Evolutionary conservation across 2,797 vertebrate species (phyloP), one percentile per base, ranked within the genome.

Genomic region (Rachycentron canadum): DNA sequence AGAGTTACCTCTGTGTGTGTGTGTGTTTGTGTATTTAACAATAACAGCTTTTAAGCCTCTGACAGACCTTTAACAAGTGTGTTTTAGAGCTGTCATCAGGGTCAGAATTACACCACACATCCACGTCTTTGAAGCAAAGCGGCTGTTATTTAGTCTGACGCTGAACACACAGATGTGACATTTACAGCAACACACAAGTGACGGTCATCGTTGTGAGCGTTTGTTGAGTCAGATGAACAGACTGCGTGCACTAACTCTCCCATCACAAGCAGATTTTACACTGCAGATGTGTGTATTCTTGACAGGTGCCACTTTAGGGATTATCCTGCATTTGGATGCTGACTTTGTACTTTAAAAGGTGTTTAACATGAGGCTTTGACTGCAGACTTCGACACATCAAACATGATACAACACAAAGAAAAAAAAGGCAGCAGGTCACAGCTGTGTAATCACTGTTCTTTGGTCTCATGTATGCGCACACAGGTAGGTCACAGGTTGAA

Each of bases 21-120:
- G 59, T 72, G 3, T 43, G 79, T 55, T 67, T 38, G 12, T 45
- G 23, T 38, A n/a, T 69, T 87, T 55, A 76, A 73, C 82, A 88
- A 88, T 73, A 73, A 89, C 77, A 69, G 78, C 86, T 81, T 88
- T 86, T 83, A 83, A 89, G 81, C 59, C 78, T 78, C 69, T 83
- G 30, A 16, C 69, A 80, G 55, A 76, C 78, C 78, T 59, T 52
- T 52, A 81, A 78, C 76, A 78, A 70, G 69, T 67, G 86, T 38
- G 78, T 78, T 83, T 82, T 25, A 83, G 82, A 88, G 73, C 86
- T 85, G 89, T 91, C 91, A 91, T 92, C 89, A 76, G 57, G 70
- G 58, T 19, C 73, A 25, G 11, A 90, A 90, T 92, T 87, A 87
- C 86, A 82, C 50, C 81, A 14, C 73, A 21, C 67, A 8, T 40